Percentiles rank a stretch among this genome's conserved stretches.
These are phyloP conservation scores for Zeus faber DNA, from an alignment of 2,113 vertebrate genomes.

Conservation along the genomic window DNA sequence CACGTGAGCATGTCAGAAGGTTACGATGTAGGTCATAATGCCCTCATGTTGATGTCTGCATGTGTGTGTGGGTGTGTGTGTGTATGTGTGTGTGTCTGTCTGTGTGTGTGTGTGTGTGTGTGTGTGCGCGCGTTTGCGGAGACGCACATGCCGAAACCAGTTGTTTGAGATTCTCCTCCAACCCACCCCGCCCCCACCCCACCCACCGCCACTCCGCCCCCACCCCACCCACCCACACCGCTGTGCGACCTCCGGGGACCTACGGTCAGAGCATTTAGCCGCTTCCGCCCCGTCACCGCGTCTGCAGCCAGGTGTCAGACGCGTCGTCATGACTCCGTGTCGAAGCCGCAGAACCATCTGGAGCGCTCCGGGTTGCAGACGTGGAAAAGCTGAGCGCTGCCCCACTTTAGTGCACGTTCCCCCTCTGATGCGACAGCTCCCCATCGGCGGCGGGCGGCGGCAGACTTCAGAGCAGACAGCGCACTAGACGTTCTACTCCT, in stretches of 20 bases:
- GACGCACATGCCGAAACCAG: conserved; percentile 29
- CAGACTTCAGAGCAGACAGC: conserved; percentile 34
- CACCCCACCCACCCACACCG: not conserved
- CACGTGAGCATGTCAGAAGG: conserved; percentile 20
- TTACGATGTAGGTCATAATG: conserved; percentile 15
- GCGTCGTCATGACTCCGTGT: conserved; percentile 49
- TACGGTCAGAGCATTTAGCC: conserved; percentile 62
- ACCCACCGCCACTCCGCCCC: not conserved
- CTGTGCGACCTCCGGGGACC: too few species aligned
- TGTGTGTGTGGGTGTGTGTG: conserved; percentile 1
- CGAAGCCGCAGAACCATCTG: conserved; percentile 48
- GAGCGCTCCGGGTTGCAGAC: conserved; percentile 24
- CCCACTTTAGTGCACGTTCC: conserved; percentile 1
- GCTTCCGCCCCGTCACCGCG: too few species aligned
- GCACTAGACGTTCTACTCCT: conserved; percentile 23
- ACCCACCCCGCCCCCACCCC: conserved; percentile 10
- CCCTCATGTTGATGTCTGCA: not conserved
- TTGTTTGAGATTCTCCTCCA: conserved; percentile 31
- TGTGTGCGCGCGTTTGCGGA: conserved; percentile 15
- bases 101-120: conserved; percentile 3
- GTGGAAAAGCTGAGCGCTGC: conserved; percentile 41
- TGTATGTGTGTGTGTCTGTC: not conserved
- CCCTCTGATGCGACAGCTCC: too few species aligned
- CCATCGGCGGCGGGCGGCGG: conserved; percentile 31
- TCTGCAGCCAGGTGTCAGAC: conserved; percentile 57